Percentiles rank a stretch among this genome's conserved stretches.
Evolutionary conservation across 2,797 vertebrate genomes (phyloP).

Genomic region (Danio jaintianensis): DNA sequence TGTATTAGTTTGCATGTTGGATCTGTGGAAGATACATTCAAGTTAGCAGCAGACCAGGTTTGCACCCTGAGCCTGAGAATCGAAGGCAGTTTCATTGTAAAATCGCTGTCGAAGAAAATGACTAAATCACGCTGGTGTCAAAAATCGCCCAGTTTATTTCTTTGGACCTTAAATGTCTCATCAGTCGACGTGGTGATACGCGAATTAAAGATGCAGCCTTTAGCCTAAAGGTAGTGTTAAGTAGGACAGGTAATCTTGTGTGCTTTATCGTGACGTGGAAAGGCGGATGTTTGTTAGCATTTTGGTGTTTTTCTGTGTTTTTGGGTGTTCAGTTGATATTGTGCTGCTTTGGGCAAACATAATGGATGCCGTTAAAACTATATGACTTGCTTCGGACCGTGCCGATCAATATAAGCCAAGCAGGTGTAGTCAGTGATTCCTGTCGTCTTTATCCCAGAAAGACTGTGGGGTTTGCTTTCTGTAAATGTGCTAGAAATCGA

Average conservation of each 20-base stretch:
- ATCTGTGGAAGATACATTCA: slow-evolving; percentile 76
- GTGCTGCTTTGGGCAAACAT: slow-evolving; percentile 60
- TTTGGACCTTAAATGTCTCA: slow-evolving; percentile 46
- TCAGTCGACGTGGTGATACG: slow-evolving; percentile 32
- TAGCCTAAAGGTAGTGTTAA: slow-evolving; percentile 48
- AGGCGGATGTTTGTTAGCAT: slow-evolving; percentile 56
- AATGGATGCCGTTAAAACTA: slow-evolving; percentile 48
- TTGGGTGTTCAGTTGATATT: slow-evolving; percentile 60
- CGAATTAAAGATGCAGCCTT: slow-evolving; percentile 41
- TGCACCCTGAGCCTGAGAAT: slow-evolving; percentile 59
- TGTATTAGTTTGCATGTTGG: slow-evolving; percentile 73
- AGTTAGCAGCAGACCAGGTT: slow-evolving; percentile 68
- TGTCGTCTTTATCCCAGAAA: slow-evolving; percentile 51
- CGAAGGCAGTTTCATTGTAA: slow-evolving; percentile 59
- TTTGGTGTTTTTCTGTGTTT: slow-evolving; percentile 61
- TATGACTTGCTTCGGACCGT: slow-evolving; percentile 49
- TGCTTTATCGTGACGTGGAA: slow-evolving; percentile 59
- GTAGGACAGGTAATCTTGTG: slow-evolving; percentile 54
- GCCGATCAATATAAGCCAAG: slow-evolving; percentile 54
- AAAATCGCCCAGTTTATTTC: slow-evolving; percentile 25
- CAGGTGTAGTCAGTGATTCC: slow-evolving; percentile 48
- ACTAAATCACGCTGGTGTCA: slow-evolving; percentile 16
- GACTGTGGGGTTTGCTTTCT: slow-evolving; percentile 47
- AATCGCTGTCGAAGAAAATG: slow-evolving; percentile 52
- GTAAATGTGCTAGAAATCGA: slow-evolving; percentile 57